Percentiles rank a stretch among this genome's conserved stretches.
These are phyloP conservation scores for Zosterops japonicus DNA, from an alignment of 2,113 vertebrate genomes.

Conservation along the genomic window DNA sequence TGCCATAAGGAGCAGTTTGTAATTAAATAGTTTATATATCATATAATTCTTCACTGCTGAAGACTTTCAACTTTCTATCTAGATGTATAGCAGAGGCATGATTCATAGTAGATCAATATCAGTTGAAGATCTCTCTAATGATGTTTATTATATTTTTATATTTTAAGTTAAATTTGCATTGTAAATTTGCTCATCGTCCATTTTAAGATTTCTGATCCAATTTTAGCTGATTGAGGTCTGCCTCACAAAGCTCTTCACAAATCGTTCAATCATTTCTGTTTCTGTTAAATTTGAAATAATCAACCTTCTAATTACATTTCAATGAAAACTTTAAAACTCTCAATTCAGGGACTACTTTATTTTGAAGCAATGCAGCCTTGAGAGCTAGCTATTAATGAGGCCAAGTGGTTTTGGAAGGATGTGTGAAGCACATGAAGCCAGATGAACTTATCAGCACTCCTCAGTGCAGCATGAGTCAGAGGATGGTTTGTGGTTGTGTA, in stretches of 20 bases:
- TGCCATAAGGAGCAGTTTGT: background rate
- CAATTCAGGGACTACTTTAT: background rate
- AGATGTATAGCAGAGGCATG: background rate
- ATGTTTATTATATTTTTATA: background rate
- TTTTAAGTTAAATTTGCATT: background rate
- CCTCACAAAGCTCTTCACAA: background rate
- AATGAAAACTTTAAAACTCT: background rate
- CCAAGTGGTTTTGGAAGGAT: background rate
- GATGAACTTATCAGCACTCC: background rate
- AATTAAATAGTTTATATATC: background rate
- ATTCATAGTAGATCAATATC: background rate
- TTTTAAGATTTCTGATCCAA: background rate
- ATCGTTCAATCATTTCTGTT: background rate
- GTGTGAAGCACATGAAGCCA: background rate
- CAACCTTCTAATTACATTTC: background rate
- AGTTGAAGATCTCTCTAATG: background rate
- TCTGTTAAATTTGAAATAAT: background rate
- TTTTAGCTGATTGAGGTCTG: background rate
- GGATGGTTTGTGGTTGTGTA: background rate
- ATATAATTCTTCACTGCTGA: background rate
- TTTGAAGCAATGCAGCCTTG: background rate
- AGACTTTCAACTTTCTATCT: background rate
- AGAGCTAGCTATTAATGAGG: background rate
- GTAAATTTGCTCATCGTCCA: accelerated
- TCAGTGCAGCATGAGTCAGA: background rate